These are phyloP conservation scores for Spongia lamella DNA, from an alignment of 37 sponge, comb jelly and placozoan species.

Conservation along the genomic window DNA sequence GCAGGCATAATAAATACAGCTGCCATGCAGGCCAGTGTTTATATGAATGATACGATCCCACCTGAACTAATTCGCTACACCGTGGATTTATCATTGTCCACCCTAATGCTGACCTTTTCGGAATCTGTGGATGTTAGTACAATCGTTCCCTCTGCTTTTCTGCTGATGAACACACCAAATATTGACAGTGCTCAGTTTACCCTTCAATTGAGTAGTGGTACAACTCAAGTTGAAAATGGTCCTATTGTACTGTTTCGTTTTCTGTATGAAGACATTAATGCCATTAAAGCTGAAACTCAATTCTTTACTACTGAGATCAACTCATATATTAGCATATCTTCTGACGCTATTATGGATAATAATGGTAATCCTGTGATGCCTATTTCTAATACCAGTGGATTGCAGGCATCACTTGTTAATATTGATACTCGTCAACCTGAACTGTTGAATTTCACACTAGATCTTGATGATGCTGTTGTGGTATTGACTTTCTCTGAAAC, in stretches of 20 bases:
- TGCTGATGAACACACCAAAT: slow-evolving; percentile 82
- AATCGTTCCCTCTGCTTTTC: slow-evolving; percentile 50
- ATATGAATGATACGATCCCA: slow-evolving; percentile 53
- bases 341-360: slow-evolving; percentile 61
- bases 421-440: slow-evolving; percentile 57
- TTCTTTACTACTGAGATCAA: slow-evolving; percentile 79
- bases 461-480: slow-evolving; percentile 58
- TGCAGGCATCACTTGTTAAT: slow-evolving; percentile 37
- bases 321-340: slow-evolving; percentile 68
- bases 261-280: slow-evolving; percentile 66
- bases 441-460: slow-evolving; percentile 67
- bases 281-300: slow-evolving; percentile 70
- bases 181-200: slow-evolving; percentile 47
- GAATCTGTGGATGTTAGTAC: slow-evolving; percentile 71
- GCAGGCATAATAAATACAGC: slow-evolving; percentile 54
- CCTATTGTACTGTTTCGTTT: slow-evolving; percentile 42
- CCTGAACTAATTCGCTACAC: slow-evolving; percentile 57
- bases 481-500: slow-evolving; percentile 87
- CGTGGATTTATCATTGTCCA: slow-evolving; percentile 59
- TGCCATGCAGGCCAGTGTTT: slow-evolving; percentile 33
- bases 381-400: slow-evolving; percentile 57
- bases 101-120: slow-evolving; percentile 67
- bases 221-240: slow-evolving; percentile 32
- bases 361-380: slow-evolving; percentile 62
- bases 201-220: slow-evolving; percentile 63